Base-by-base conservation (phyloP, 2,113 vertebrate genomes). In the Cervus canadensis region DNA sequence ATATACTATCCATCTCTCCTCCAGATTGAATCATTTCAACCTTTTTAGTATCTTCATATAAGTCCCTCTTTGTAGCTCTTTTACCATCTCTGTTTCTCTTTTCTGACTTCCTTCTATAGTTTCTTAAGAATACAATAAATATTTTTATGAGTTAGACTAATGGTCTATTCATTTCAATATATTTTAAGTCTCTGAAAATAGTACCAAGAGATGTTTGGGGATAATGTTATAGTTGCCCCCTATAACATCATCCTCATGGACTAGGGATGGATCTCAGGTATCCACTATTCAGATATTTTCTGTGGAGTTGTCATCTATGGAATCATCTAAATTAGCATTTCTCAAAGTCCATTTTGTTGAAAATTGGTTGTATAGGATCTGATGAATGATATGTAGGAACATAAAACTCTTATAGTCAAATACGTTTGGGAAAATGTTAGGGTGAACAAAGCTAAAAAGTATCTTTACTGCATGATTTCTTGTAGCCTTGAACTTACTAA, bases 271-370 rank as follows among this genome's bases (percentile, higher is more conserved):
- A 40, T 64, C 26, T 86, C 91, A 7, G 15, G 9, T 52, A 83
- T 48, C 12, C 64, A 62, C 71, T 52, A 23, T 57, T 17, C 64
- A 86, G 14, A 89, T 88, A 91, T 96, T 82, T 59, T 95, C 67
- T 91, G 23, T 78, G 50, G 21, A 43, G 40, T 94, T 85, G 14
- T 52, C 48, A 91, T 64, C 14, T 17, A 81, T 56, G 6, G 30
- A 60, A 89, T 94, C 95, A 21, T 93, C 50, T 95, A 71, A 95
- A 85, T 84, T 89, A 96, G 16, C 57, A 93, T 96, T 94, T 96
- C 33, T 85, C n/a, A 89, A 85, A 95, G 57, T 59, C 13, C 14
- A 84, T 83, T 92, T 48, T 90, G 50, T 88, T 71, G 62, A 97
- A 89, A 97, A 91, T 7, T 25, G 9, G 17, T 56, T 82, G 2